phyloP scores from a whole-genome alignment of 2,888 invertebrate genomes.

The Lasioglossum figueresi region DNA sequence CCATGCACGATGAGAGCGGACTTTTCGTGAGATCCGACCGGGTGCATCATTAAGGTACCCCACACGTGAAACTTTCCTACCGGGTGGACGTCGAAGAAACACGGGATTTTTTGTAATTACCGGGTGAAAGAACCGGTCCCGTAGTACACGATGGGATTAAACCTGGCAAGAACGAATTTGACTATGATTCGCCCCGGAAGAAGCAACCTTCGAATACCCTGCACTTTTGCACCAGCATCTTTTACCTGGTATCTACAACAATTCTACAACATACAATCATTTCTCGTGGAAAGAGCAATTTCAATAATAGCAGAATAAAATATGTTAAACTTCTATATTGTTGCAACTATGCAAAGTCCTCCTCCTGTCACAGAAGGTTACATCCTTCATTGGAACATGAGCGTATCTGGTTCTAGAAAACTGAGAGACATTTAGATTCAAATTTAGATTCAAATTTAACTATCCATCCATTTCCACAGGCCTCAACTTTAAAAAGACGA shows the following conservation, averaged over 20 bases:
- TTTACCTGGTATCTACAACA: background rate
- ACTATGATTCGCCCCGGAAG: constrained; percentile 26
- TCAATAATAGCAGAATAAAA: background rate
- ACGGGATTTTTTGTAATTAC: constrained; percentile 52
- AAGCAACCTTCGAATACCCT: background rate
- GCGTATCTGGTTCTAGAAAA: no score
- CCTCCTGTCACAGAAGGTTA: background rate
- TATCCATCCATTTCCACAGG: background rate
- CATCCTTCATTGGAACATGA: background rate
- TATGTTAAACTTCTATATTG: background rate
- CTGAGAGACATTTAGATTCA: no score
- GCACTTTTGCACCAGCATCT: background rate
- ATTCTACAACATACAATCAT: background rate
- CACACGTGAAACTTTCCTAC: constrained; percentile 63
- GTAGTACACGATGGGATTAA: constrained; percentile 42
- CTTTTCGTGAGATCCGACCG: constrained; percentile 68
- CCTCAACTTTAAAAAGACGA: background rate
- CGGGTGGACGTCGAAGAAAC: constrained; percentile 53
- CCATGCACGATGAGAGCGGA: constrained; percentile 64
- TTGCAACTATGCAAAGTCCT: no score
- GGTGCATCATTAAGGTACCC: constrained; percentile 73
- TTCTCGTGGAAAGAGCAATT: background rate
- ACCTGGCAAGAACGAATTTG: constrained; percentile 50
- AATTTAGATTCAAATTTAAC: no score
- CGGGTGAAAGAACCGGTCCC: constrained; percentile 32